These are phyloP conservation scores for Choristoneura fumiferana DNA, from an alignment of 1,140 invertebrate genomes.

Conservation along the genomic window DNA sequence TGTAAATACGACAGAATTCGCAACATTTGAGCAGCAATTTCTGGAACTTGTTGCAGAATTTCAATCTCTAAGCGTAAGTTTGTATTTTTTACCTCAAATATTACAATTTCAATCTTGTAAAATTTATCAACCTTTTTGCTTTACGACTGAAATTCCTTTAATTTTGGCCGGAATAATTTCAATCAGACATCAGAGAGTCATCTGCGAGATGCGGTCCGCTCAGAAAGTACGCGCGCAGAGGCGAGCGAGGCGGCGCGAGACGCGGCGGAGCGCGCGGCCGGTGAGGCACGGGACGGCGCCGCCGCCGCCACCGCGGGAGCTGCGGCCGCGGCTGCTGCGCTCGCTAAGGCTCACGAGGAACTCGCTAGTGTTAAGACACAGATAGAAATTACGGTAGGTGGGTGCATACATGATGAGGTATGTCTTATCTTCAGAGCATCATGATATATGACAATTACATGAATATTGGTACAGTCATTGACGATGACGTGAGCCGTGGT, in stretches of 20 bases:
- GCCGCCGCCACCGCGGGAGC: constrained; percentile 50
- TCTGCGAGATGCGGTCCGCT: constrained; percentile 47
- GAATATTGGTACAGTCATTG: too few relatives aligned
- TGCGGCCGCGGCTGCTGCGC: constrained; percentile 40
- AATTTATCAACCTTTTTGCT: too few relatives aligned
- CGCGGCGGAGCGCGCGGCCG: constrained; percentile 39
- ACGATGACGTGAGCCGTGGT: too few relatives aligned
- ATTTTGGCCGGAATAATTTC: too few relatives aligned
- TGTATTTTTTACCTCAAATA: too few relatives aligned
- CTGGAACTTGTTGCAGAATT: constrained; percentile 56
- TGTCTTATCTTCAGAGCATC: too few relatives aligned
- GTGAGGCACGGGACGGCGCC: constrained; percentile 44
- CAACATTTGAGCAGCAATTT: constrained; percentile 59
- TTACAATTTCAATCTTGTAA: too few relatives aligned
- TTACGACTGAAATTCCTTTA: too few relatives aligned
- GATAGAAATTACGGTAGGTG: constrained; percentile 48
- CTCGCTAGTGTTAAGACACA: constrained; percentile 50
- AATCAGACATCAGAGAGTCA: constrained; percentile 48
- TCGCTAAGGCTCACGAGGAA: constrained; percentile 49
- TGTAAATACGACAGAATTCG: constrained; percentile 42
- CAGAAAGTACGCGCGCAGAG: constrained; percentile 50
- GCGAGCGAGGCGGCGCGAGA: constrained; percentile 49
- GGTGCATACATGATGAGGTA: too few relatives aligned
- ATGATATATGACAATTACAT: too few relatives aligned
- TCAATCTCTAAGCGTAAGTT: constrained; percentile 47